Percentiles rank a stretch among this genome's conserved stretches.
Conservation (phyloP, 2,888 invertebrate species). For the Pasiphila rectangulata region DNA sequence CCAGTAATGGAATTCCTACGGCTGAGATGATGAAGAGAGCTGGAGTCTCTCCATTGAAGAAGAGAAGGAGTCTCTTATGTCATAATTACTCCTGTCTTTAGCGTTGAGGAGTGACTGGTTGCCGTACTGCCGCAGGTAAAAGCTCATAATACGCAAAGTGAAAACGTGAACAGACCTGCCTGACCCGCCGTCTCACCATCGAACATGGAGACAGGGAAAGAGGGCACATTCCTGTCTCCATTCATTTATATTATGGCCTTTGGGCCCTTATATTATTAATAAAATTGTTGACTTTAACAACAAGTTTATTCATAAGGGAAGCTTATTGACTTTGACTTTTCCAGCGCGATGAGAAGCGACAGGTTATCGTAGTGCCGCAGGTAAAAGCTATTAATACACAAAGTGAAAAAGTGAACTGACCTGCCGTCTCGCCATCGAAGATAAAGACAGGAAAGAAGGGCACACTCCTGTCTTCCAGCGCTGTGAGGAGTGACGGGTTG, state of each 20-base stretch:
- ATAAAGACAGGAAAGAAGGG: constrained; percentile 85
- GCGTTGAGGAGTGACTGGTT: not conserved
- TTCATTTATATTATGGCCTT: no score
- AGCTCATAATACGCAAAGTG: not conserved
- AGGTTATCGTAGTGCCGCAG: not conserved
- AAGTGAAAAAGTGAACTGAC: constrained; percentile 48
- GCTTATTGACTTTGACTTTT: no score
- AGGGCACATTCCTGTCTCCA: constrained; percentile 53
- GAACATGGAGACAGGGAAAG: constrained; percentile 86
- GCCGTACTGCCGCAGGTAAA: not conserved
- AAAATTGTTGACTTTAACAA: no score
- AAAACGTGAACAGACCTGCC: not conserved
- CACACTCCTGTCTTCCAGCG: constrained; percentile 60
- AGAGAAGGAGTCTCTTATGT: no score
- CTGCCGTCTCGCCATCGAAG: constrained; percentile 88
- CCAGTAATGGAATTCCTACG: no score
- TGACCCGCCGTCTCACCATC: constrained; percentile 89
- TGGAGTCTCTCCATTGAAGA: no score
- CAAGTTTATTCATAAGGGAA: no score
- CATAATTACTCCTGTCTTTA: no score
- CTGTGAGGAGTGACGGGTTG: constrained; percentile 83
- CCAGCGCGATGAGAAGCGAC: not conserved
- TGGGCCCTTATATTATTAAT: no score
- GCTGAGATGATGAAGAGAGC: no score
- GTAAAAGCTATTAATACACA: not conserved